A percentile compares a stretch with the other conserved stretches of the same genome.
Conservation (phyloP, 1,140 invertebrate genomes). For the Dendrolimus punctatus region DNA sequence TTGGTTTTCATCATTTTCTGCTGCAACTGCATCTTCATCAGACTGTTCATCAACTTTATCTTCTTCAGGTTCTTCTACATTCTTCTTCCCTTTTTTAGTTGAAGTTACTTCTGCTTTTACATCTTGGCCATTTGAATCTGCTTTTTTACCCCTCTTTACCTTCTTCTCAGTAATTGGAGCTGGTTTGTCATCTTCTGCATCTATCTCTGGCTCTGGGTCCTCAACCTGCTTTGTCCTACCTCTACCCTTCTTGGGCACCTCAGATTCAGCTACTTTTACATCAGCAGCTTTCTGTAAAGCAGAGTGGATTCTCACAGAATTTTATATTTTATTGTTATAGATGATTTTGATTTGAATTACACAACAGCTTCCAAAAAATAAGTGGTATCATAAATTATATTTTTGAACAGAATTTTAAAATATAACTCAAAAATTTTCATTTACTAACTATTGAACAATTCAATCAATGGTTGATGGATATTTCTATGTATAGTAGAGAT, state of each 20-base stretch:
- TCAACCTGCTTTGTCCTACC: conserved; percentile 44
- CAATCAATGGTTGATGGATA: too few relatives aligned
- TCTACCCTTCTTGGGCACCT: conserved; percentile 49
- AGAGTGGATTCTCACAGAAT: conserved; percentile 3
- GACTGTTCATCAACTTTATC: conserved; percentile 37
- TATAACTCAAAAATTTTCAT: too few relatives aligned
- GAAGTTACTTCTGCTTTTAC: conserved; percentile 30
- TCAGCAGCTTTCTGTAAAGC: conserved; percentile 54
- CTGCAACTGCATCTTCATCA: conserved; percentile 23
- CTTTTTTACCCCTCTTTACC: conserved; percentile 45
- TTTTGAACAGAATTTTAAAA: too few relatives aligned
- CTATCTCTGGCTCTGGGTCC: conserved; percentile 28
- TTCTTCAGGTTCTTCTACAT: conserved; percentile 25
- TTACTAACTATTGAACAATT: too few relatives aligned
- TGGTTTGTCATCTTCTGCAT: conserved; percentile 30
- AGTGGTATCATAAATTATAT: too few relatives aligned
- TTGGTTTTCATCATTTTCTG: conserved; percentile 30
- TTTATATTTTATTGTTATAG: too few relatives aligned
- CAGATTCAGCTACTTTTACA: conserved; percentile 44
- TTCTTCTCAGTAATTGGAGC: conserved; percentile 40
- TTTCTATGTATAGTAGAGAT: too few relatives aligned
- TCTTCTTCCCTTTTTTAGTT: conserved; percentile 50
- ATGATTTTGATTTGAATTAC: too few relatives aligned
- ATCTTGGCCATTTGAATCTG: conserved; percentile 23
- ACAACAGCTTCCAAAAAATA: too few relatives aligned